These are phyloP conservation scores for Echiichthys vipera DNA, from an alignment of 2,797 vertebrate species.

Conservation along the genomic window DNA sequence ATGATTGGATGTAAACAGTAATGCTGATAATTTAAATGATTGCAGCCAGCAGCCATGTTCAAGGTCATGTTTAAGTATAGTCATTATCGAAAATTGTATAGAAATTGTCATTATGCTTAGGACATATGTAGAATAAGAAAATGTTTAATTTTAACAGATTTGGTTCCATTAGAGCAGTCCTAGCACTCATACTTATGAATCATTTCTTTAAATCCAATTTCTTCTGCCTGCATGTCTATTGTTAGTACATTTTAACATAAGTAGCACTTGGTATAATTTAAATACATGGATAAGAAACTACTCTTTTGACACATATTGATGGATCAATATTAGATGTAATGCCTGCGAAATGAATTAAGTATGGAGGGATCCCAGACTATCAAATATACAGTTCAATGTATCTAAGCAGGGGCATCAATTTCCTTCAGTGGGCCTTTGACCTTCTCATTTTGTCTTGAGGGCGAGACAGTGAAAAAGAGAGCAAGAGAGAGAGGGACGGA, in stretches of 20 bases:
- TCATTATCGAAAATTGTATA: neutral
- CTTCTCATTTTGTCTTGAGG: conserved; percentile 41
- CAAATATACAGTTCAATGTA: conserved; percentile 34
- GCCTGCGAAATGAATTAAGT: conserved; percentile 25
- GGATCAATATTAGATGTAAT: conserved; percentile 20
- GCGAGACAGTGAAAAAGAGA: conserved; percentile 51
- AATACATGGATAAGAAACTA: neutral
- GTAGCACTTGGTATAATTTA: neutral
- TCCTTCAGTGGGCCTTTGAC: conserved; percentile 30
- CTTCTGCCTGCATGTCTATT: neutral
- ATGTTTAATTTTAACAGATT: neutral
- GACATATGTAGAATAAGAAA: neutral
- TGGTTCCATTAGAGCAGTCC: neutral
- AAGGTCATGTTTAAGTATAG: neutral
- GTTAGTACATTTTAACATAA: neutral
- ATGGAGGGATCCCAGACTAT: conserved; percentile 9
- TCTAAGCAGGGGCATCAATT: conserved; percentile 33
- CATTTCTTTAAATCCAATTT: conserved; percentile 3
- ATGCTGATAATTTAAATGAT: neutral
- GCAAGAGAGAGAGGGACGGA: conserved; percentile 24
- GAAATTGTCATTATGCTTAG: neutral
- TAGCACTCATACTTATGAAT: neutral
- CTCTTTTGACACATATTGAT: neutral
- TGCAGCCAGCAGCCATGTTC: neutral
- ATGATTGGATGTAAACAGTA: neutral